Conservation (phyloP, 2,113 vertebrate genomes). For the Tachuris rubrigastra region DNA sequence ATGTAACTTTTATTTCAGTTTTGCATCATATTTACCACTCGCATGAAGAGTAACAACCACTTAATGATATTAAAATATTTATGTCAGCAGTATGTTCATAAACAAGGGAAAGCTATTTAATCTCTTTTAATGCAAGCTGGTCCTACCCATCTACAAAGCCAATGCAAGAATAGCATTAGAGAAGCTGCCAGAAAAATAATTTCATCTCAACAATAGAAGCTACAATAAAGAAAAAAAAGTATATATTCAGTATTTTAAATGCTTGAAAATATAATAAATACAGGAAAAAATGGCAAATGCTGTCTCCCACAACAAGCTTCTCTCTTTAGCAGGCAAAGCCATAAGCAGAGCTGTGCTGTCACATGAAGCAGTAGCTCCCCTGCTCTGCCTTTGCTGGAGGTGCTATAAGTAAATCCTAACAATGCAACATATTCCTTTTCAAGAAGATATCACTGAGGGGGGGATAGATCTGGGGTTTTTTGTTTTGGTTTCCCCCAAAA, state of each 20-base stretch:
- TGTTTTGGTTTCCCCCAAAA: background rate
- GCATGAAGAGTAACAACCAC: background rate
- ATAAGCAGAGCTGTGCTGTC: background rate
- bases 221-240: background rate
- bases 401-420: background rate
- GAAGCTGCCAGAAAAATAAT: background rate
- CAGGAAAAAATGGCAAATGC: background rate
- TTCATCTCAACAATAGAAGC: background rate
- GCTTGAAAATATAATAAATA: background rate
- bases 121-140: background rate
- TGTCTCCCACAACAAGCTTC: background rate
- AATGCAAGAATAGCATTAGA: background rate
- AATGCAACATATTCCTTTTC: background rate
- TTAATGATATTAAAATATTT: constrained; percentile 37
- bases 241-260: background rate
- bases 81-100: background rate
- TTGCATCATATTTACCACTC: background rate
- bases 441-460: background rate
- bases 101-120: constrained; percentile 10
- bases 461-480: background rate
- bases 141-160: background rate
- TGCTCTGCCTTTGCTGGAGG: background rate
- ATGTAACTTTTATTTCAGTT: background rate
- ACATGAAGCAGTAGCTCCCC: background rate
- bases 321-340: background rate